Evolutionary conservation across 2,113 vertebrate genomes (phyloP).

Genomic region (Acanthisitta chloris): DNA sequence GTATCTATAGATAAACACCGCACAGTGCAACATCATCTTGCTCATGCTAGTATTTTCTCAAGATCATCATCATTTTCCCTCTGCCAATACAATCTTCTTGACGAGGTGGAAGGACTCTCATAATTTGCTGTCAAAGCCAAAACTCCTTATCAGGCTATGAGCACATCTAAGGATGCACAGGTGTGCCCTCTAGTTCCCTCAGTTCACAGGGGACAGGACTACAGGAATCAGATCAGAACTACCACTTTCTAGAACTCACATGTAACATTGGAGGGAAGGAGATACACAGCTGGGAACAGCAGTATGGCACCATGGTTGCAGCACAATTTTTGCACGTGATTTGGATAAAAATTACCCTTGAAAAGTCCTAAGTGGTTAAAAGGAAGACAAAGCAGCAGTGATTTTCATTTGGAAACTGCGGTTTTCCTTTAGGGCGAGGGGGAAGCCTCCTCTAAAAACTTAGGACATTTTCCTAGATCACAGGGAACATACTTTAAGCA

Average conservation of each 20-base stretch:
- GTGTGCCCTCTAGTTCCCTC: not conserved
- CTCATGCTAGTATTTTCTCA: not conserved
- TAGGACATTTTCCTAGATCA: not conserved
- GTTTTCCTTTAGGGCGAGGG: not conserved
- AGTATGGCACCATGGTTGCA: fast-evolving
- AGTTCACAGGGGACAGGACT: not conserved
- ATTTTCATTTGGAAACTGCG: not conserved
- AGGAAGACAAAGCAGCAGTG: not conserved
- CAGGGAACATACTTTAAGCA: not conserved
- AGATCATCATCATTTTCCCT: not conserved
- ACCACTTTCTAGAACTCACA: not conserved
- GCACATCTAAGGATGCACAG: not conserved
- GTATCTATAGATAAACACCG: not conserved
- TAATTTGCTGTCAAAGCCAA: not conserved
- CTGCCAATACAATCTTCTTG: not conserved
- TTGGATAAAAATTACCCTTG: not conserved
- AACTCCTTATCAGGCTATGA: not conserved
- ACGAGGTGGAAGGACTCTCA: not conserved
- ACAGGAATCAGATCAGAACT: not conserved
- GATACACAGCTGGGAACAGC: not conserved
- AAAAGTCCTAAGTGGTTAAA: not conserved
- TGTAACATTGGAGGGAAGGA: fast-evolving
- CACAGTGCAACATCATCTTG: not conserved
- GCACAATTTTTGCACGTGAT: not conserved
- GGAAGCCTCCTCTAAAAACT: not conserved